phyloP scores from a whole-genome alignment of 2,113 vertebrate genomes.

The Himantopus leucocephalus region DNA sequence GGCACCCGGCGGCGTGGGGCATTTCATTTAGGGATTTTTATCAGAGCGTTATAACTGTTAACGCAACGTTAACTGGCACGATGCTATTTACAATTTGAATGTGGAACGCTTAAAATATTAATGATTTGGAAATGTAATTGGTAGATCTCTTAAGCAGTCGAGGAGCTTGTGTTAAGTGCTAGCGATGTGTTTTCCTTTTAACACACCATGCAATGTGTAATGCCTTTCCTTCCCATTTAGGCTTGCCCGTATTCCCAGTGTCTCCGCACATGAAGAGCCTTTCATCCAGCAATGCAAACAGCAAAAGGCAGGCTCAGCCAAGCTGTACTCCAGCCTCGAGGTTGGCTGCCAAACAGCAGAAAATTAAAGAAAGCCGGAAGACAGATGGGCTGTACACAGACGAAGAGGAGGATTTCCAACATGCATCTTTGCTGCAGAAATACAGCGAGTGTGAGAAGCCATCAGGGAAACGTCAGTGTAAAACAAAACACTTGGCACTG shows the following conservation, averaged over 20 bases:
- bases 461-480: constrained; percentile 97
- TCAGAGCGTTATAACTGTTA: neutral
- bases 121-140: constrained; percentile 73
- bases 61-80: neutral
- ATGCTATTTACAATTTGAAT: constrained; percentile 64
- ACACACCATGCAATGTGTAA: constrained; percentile 72
- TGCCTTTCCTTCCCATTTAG: constrained; percentile 75
- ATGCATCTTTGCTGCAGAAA: constrained; percentile 84
- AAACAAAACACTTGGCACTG: constrained; percentile 95
- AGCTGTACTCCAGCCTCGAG: constrained; percentile 80
- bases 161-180: constrained; percentile 71
- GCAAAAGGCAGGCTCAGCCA: constrained; percentile 82
- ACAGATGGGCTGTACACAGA: constrained; percentile 79
- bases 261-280: constrained; percentile 79
- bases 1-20: neutral
- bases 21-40: neutral
- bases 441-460: constrained; percentile 93
- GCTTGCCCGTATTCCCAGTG: constrained; percentile 72
- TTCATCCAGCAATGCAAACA: constrained; percentile 79
- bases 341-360: constrained; percentile 87
- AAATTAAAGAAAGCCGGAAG: constrained; percentile 88
- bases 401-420: constrained; percentile 81
- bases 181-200: constrained; percentile 68
- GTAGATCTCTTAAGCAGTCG: constrained; percentile 71
- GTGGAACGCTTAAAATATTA: constrained; percentile 76